A percentile compares a stretch with the other conserved stretches of the same genome.
Evolutionary conservation across 2,888 invertebrate species (phyloP).

Genomic region (Drosophila gaucha): DNA sequence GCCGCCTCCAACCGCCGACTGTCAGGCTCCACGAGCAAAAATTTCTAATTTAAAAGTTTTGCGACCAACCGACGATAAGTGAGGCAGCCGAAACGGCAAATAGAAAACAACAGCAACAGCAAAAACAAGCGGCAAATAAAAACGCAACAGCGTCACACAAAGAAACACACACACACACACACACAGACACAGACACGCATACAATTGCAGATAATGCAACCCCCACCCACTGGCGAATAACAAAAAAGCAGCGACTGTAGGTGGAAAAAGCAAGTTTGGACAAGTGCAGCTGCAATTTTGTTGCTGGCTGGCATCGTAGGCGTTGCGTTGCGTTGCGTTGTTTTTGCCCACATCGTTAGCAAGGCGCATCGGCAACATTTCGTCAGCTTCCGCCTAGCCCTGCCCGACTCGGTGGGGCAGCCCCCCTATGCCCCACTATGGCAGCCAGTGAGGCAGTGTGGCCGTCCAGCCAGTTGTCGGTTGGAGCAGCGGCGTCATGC

Average conservation of each 20-base stretch:
- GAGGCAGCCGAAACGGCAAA: slow-evolving; percentile 63
- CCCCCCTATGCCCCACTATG: too few species aligned
- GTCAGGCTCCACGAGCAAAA: slow-evolving; percentile 68
- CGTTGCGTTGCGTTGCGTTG: slow-evolving; percentile 77
- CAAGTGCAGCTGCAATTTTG: slow-evolving; percentile 61
- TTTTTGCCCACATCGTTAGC: slow-evolving; percentile 79
- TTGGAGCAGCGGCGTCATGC: slow-evolving; percentile 72
- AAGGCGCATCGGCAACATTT: slow-evolving; percentile 82
- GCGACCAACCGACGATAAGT: slow-evolving; percentile 66
- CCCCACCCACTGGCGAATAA: slow-evolving; percentile 59
- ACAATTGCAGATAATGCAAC: slow-evolving; percentile 69
- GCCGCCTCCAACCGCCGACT: slow-evolving; percentile 16
- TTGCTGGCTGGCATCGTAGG: slow-evolving; percentile 56
- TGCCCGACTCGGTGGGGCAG: slow-evolving; percentile 34
- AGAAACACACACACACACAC: slow-evolving; percentile 16
- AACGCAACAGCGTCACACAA: slow-evolving; percentile 57
- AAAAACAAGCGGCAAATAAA: slow-evolving; percentile 70
- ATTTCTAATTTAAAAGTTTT: slow-evolving; percentile 81
- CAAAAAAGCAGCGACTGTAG: slow-evolving; percentile 33
- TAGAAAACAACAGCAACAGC: slow-evolving; percentile 36
- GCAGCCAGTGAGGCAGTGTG: slow-evolving; percentile 30
- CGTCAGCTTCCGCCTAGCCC: slow-evolving; percentile 78
- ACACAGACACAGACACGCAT: slow-evolving; percentile 23
- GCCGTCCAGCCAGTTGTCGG: slow-evolving; percentile 41
- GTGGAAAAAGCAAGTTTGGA: slow-evolving; percentile 64